Conservation (phyloP, 1,140 invertebrate genomes). For the Zaprionus capensis region DNA sequence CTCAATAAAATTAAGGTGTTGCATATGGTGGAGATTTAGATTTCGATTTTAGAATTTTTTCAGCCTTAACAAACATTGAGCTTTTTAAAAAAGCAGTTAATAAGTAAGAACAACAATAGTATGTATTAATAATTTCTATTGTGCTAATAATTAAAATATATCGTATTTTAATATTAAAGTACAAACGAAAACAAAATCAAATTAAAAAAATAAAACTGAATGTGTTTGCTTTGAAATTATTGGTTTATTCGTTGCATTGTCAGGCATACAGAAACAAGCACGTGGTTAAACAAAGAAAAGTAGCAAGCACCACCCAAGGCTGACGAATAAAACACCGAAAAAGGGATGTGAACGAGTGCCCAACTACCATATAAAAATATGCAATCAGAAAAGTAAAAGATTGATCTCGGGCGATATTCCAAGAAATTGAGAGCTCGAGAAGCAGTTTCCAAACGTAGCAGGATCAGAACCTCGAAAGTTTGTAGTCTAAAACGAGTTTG, state of each 20-base stretch:
- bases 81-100: no score
- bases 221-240: constrained; percentile 39
- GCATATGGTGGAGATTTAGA: no score
- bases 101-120: no score
- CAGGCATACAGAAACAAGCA: constrained; percentile 17
- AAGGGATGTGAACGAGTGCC: constrained; percentile 74
- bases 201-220: no score
- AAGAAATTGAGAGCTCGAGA: constrained; percentile 56
- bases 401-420: constrained; percentile 78
- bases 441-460: constrained; percentile 46
- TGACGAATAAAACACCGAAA: constrained; percentile 62
- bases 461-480: constrained; percentile 33
- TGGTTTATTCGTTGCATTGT: constrained; percentile 39
- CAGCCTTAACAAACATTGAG: no score
- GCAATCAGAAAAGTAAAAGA: constrained; percentile 76
- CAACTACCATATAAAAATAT: constrained; percentile 82
- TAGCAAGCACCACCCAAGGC: constrained; percentile 28
- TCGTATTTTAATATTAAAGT: background rate
- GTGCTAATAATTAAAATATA: no score
- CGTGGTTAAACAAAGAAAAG: constrained; percentile 48
- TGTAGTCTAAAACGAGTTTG: constrained; percentile 34
- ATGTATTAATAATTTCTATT: no score
- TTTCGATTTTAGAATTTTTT: no score
- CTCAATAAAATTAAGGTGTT: no score
- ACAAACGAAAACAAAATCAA: background rate